Conservation (phyloP, 2,888 invertebrate genomes). For the Barypeithes pellucidus region DNA sequence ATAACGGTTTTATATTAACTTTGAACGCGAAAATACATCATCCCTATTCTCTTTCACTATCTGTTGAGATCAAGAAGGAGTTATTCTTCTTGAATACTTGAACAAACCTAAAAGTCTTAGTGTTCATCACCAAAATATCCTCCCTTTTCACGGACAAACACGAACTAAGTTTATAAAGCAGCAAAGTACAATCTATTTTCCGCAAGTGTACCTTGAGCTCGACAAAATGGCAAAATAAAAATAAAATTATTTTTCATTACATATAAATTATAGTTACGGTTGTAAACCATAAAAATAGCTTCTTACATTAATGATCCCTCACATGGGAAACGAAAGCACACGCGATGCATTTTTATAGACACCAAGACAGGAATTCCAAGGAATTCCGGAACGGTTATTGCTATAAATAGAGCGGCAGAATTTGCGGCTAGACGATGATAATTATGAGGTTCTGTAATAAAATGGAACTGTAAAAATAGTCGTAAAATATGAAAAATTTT, state of each 20-base stretch:
- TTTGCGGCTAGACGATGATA: not conserved
- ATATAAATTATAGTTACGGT: not conserved
- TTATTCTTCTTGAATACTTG: too few relatives aligned
- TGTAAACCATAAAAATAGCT: conserved; percentile 2
- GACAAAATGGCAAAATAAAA: not conserved
- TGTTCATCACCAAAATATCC: not conserved
- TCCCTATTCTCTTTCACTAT: too few relatives aligned
- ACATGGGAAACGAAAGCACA: not conserved
- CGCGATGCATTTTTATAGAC: conserved; percentile 6
- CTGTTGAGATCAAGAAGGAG: too few relatives aligned
- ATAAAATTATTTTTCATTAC: not conserved
- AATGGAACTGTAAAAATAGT: not conserved
- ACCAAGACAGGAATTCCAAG: not conserved
- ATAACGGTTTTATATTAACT: too few relatives aligned
- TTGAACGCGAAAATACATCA: too few relatives aligned
- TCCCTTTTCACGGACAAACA: too few relatives aligned
- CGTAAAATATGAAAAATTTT: not conserved
- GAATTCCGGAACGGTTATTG: not conserved
- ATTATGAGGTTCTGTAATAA: not conserved
- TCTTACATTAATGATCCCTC: not conserved
- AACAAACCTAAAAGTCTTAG: not conserved
- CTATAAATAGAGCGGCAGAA: conserved; percentile 9
- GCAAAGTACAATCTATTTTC: too few relatives aligned
- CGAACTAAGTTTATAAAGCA: too few relatives aligned
- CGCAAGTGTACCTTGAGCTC: too few relatives aligned